Evolutionary conservation across 2,113 vertebrate genomes (phyloP).

Genomic region (Lophochroa leadbeateri): DNA sequence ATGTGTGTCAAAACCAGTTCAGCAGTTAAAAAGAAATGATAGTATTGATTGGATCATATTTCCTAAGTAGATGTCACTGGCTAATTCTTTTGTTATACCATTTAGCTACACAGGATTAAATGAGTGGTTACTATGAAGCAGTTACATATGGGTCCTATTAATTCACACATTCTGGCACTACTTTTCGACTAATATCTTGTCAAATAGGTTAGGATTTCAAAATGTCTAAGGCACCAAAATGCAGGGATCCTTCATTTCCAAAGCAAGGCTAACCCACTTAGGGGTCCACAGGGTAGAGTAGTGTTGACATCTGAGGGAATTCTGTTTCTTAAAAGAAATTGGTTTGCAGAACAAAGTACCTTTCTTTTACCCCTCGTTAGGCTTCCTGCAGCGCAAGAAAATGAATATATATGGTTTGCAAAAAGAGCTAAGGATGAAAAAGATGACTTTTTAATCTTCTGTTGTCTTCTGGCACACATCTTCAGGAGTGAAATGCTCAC

Average conservation of each 20-base stretch:
- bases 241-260: slow-evolving; percentile 34
- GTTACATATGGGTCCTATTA: slow-evolving; percentile 76
- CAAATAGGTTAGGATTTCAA: slow-evolving; percentile 56
- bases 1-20: slow-evolving; percentile 77
- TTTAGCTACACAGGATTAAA: slow-evolving; percentile 74
- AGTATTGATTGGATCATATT: slow-evolving; percentile 78
- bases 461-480: neutral
- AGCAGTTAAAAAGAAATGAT: slow-evolving; percentile 75
- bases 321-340: neutral
- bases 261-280: neutral
- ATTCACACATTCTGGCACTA: slow-evolving; percentile 53
- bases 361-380: neutral
- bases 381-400: neutral
- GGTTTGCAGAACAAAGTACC: neutral
- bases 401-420: neutral
- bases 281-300: neutral
- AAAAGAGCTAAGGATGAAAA: neutral
- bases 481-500: neutral
- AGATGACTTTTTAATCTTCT: neutral
- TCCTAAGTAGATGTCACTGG: slow-evolving; percentile 75
- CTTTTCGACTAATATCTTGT: slow-evolving; percentile 72
- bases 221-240: slow-evolving; percentile 23
- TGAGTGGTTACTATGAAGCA: slow-evolving; percentile 70
- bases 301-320: neutral
- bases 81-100: slow-evolving; percentile 74